Conservation (phyloP, 2,888 invertebrate species). For the Rhagonycha fulva region DNA sequence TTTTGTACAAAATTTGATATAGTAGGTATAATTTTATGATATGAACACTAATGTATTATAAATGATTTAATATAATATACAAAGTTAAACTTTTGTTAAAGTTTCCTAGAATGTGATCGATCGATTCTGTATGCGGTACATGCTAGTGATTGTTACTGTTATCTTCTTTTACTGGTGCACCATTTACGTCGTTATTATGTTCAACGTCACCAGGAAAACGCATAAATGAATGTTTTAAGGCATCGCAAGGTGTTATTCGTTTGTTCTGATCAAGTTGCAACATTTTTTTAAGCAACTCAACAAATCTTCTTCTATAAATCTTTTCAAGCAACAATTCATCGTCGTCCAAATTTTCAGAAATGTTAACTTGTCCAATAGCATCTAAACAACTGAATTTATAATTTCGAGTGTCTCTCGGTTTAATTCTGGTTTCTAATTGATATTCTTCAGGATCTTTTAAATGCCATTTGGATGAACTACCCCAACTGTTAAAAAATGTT, state of each 20-base stretch:
- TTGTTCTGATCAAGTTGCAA: conserved; percentile 97
- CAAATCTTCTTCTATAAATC: conserved; percentile 95
- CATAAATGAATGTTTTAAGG: conserved; percentile 93
- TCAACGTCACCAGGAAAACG: conserved; percentile 94
- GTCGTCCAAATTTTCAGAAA: conserved; percentile 94
- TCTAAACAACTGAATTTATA: conserved; percentile 99
- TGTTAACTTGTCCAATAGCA: conserved; percentile 96
- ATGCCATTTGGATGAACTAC: conserved; percentile 85
- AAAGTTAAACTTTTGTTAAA: no score
- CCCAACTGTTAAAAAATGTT: conserved; percentile 96
- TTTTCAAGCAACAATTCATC: conserved; percentile 96
- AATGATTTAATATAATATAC: no score
- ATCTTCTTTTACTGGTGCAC: conserved; percentile 96
- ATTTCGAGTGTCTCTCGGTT: conserved; percentile 98
- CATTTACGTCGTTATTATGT: conserved; percentile 95
- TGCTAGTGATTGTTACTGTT: no score
- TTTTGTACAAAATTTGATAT: no score
- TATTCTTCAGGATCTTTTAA: conserved; percentile 97
- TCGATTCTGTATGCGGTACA: no score
- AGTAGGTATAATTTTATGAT: no score
- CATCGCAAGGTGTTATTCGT: conserved; percentile 93
- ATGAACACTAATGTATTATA: no score
- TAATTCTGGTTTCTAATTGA: conserved; percentile 95
- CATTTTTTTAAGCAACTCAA: conserved; percentile 97
- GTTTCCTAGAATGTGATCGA: no score